A percentile compares a stretch with the other conserved stretches of the same genome.
Evolutionary conservation across 2,888 invertebrate genomes (phyloP).

Genomic region (Lampropteryx suffumata): DNA sequence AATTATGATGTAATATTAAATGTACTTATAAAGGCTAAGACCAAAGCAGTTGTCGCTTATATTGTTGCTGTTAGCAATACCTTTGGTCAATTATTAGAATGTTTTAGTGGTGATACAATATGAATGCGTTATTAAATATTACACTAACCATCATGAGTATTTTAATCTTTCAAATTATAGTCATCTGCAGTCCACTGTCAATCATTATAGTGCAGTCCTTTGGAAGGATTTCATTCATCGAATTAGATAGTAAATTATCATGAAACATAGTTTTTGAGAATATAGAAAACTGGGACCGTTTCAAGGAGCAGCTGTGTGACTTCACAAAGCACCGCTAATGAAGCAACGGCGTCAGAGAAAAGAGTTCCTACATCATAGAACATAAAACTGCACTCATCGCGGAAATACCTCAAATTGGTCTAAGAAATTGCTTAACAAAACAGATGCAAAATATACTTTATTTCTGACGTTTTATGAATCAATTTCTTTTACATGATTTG

Average conservation of each 20-base stretch:
- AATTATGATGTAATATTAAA: conserved; percentile 59
- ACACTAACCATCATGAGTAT: conserved; percentile 56
- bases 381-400: conserved; percentile 40
- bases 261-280: conserved; percentile 30
- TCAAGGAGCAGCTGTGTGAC: conserved; percentile 12
- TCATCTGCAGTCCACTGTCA: conserved; percentile 7
- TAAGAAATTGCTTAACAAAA: neutral
- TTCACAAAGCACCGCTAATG: neutral
- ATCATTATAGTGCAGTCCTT: conserved; percentile 15
- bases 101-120: conserved; percentile 68
- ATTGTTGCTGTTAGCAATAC: conserved; percentile 76
- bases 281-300: conserved; percentile 21
- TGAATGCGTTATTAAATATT: conserved; percentile 65
- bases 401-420: neutral
- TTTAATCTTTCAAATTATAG: conserved; percentile 54
- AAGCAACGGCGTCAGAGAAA: conserved; percentile 32
- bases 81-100: conserved; percentile 82
- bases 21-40: conserved; percentile 74
- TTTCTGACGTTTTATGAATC: neutral
- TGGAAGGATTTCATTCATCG: conserved; percentile 34
- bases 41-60: conserved; percentile 72
- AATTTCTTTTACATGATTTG: neutral
- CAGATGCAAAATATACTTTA: neutral
- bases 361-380: conserved; percentile 64
- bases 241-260: conserved; percentile 27